Evolutionary conservation across 1,140 invertebrate species (phyloP).

Genomic region (Muscidifurax raptorellus): DNA sequence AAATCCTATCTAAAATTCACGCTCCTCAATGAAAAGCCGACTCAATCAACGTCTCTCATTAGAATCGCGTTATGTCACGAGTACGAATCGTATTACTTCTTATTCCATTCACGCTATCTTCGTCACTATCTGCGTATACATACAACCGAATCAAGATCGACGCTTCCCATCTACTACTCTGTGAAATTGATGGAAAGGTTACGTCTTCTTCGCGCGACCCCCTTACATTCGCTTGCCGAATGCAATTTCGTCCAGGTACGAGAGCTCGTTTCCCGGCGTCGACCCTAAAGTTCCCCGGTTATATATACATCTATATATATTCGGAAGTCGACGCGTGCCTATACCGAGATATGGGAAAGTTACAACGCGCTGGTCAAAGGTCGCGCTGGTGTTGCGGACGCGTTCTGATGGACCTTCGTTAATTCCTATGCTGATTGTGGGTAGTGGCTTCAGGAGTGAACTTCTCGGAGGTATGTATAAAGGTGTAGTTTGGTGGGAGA

Average conservation of each 20-base stretch:
- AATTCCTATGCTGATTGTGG: constrained; percentile 4
- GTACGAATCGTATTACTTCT: neutral
- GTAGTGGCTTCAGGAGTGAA: neutral
- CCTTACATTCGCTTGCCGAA: neutral
- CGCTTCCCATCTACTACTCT: constrained; percentile 14
- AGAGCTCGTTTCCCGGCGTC: neutral
- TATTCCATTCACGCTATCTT: constrained; percentile 7
- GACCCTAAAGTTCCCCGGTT: constrained; percentile 12
- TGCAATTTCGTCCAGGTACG: constrained; percentile 33
- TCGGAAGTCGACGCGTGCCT: constrained; percentile 18
- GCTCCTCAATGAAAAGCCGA: neutral
- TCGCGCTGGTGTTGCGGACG: neutral
- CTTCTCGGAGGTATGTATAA: too few species aligned
- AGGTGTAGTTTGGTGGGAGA: neutral
- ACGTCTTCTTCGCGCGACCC: constrained; percentile 1
- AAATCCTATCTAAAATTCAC: too few species aligned
- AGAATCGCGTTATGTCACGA: neutral
- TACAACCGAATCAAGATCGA: constrained; percentile 22
- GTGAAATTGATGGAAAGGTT: constrained; percentile 40
- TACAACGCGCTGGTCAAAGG: constrained; percentile 21
- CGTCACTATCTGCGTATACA: neutral
- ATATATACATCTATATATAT: too few species aligned
- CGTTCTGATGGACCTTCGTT: constrained; percentile 7
- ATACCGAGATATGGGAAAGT: constrained; percentile 9
- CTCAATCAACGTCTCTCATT: constrained; percentile 11